phyloP scores from a whole-genome alignment of 2,888 invertebrate species.

The Diaperis boleti region DNA sequence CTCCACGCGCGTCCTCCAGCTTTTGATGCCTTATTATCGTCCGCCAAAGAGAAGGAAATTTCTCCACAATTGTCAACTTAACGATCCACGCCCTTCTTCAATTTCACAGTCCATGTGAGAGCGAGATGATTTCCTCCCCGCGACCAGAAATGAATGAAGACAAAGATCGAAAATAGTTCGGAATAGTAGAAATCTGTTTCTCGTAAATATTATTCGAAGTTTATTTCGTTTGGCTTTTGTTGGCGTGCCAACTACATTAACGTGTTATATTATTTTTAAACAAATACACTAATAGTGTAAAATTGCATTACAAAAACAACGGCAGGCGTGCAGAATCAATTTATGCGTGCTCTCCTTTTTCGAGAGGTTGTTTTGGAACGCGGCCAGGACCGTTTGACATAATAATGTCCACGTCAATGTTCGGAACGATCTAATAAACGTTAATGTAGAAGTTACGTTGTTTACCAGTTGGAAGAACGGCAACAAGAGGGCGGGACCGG shows the following conservation, averaged over 20 bases:
- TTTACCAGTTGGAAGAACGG: conserved; percentile 16
- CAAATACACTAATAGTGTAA: conserved; percentile 48
- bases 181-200: conserved; percentile 23
- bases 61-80: conserved; percentile 25
- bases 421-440: conserved; percentile 31
- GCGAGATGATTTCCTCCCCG: conserved; percentile 10
- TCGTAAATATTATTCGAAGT: conserved; percentile 26
- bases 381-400: conserved; percentile 37
- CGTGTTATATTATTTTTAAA: conserved; percentile 48
- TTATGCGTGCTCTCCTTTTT: conserved; percentile 49
- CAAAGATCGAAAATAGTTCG: conserved; percentile 19
- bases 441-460: conserved; percentile 33
- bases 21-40: conserved; percentile 19
- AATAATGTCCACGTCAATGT: conserved; percentile 39
- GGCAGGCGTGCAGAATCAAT: conserved; percentile 50
- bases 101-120: conserved; percentile 20
- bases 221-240: conserved; percentile 33
- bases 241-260: conserved; percentile 50
- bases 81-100: conserved; percentile 17
- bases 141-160: conserved; percentile 14
- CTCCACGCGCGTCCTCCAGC: conserved; percentile 11
- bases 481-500: too few relatives aligned
- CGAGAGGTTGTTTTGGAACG: conserved; percentile 35
- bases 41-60: conserved; percentile 19
- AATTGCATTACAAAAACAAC: conserved; percentile 51